Base-by-base conservation (phyloP, 2,797 vertebrate species). In the Fratercula arctica region DNA sequence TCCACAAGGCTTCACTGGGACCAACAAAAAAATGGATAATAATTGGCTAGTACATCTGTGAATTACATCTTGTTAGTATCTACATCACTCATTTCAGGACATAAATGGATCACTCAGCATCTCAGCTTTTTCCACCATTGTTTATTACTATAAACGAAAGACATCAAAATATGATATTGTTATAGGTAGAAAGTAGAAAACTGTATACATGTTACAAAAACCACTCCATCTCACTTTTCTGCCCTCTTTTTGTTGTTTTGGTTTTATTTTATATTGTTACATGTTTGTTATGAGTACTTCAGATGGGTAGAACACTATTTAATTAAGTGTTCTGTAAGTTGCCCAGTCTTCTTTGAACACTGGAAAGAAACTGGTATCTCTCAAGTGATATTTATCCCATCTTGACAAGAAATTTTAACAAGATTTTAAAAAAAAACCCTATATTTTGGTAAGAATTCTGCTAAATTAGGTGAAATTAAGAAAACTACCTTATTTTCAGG, bases 31-130 rank as follows among this genome's bases (percentile, higher is more conserved):
- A 21, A 72, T 19, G 20, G 48, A 75, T 63, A 70, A 67, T 79
- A 92, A 87, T 87, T 85, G 59, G 6, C 18, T 83, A 68, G 67
- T 72, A 74, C 68, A 76, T 64, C 4, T 70, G 59, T 91, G 51
- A 92, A 93, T 94, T 96, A 92, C 19, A n/a, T 43, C 84, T 90
- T 85, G 53, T 91, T 90, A 96, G 31, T 45, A 48, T 74, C 70
- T 82, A 18, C 6, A 1, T 66, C 95, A 93, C 33, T 97, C 90
- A 83, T 90, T 76, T 90, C 39, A 87, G 59, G 41, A 31, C 51
- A 29, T 57, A 93, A 94, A 89, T 79, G 35, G 23, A 77, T 90
- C 29, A 33, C 35, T 73, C 50, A 87, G 11, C 16, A 24, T 18
- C 7, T 81, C 54, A 92, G 23, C 50, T 81, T 86, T 87, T 78